phyloP scores from a whole-genome alignment of 2,888 invertebrate genomes.

The Escarpia spicata region DNA sequence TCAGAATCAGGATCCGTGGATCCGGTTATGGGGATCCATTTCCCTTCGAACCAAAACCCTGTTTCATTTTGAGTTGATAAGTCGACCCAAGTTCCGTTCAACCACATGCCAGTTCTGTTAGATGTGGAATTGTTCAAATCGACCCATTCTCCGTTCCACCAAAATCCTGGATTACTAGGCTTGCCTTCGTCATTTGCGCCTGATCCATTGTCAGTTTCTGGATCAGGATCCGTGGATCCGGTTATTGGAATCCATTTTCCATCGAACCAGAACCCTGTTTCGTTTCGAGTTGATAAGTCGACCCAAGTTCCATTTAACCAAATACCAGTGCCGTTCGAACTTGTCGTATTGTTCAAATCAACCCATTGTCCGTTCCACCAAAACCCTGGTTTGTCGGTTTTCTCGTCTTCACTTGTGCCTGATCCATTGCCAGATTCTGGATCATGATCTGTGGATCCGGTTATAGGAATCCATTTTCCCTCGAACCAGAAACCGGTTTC shows the following conservation, averaged over 20 bases:
- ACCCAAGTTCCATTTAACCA: slow-evolving; percentile 21
- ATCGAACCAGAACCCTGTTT: not conserved
- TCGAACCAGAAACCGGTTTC: not conserved
- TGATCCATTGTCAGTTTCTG: not conserved
- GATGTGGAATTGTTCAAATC: not conserved
- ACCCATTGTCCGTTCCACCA: slow-evolving; percentile 19
- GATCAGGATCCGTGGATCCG: not conserved
- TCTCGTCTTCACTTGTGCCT: not conserved
- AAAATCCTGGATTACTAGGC: not conserved
- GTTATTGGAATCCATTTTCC: not conserved
- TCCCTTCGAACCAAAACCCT: too few species aligned
- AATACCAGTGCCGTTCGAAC: slow-evolving; percentile 17
- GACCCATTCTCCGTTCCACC: slow-evolving; percentile 8
- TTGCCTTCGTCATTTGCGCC: not conserved
- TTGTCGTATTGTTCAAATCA: not conserved
- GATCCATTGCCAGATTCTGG: not conserved
- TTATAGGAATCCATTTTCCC: not conserved
- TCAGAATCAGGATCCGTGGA: not conserved
- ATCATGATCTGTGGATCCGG: not conserved
- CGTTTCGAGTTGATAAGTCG: not conserved
- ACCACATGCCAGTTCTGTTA: too few species aligned
- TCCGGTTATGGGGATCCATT: too few species aligned
- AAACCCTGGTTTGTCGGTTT: not conserved
- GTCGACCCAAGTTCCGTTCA: too few species aligned
- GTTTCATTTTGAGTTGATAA: too few species aligned